Evolutionary conservation across 1,140 invertebrate genomes (phyloP), one percentile per base, ranked within the genome.

Genomic region (Caenorhabditis briggsae): DNA sequence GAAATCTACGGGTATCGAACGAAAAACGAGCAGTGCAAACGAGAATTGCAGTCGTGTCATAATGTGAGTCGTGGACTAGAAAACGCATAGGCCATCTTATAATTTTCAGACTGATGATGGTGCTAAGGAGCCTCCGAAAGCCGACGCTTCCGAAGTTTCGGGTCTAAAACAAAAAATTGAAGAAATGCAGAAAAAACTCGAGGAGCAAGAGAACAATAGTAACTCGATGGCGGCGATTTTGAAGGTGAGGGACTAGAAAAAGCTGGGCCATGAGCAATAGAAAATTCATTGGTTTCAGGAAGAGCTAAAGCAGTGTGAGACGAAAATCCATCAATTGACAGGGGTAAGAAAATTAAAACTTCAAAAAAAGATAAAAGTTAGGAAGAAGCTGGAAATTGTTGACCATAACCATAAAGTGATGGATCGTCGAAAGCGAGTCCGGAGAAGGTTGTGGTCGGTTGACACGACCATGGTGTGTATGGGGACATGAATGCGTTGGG

Each of bases 221-320:
- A 12, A 41, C 12, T 55, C 82, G 23, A 20, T 61, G 23, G 20
- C 59, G 9, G 59, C 18, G 3, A 61, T 61, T 61, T 25, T 61
- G 59, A 61, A 61, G 23, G 56, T 58, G 20, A 58, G 56, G 56
- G 18, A 8, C 56, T 58, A 58, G 14, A 53, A 53, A 53, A 53
- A 53, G 16, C 50, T 53, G 1, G 50, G 50, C 50, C 50, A 53
- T 16, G 12, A 53, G 16, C 11, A 64, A 64, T 33, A 33, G n/a
- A 64, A 25, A n/a, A 5, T n/a, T n/a, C 3, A 18, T 33, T 33
- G 46, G 18, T 74, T 89, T 50, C 23, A 89, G 88, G 85, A 61
- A 18, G 84, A 89, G 46, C 65, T 89, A 18, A 88, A 83, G 23
- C 41, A 89, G 23, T 84, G 82, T 41, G 56, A 85, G 25, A 41